A percentile compares a stretch with the other conserved stretches of the same genome.
phyloP scores from a whole-genome alignment of 2,113 vertebrate species.

The Scortum barcoo region DNA sequence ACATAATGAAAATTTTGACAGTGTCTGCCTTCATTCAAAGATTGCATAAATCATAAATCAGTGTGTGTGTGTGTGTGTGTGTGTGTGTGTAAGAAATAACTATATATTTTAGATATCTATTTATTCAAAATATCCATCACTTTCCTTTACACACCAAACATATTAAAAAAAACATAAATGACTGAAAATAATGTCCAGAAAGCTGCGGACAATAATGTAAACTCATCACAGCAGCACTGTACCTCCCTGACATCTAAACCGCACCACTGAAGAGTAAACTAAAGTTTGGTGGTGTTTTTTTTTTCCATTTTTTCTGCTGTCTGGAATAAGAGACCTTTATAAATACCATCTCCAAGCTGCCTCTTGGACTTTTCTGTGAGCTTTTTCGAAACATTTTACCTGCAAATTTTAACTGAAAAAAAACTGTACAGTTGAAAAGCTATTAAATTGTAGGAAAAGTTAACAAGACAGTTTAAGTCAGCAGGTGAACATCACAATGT shows the following conservation, averaged over 20 bases:
- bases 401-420: neutral
- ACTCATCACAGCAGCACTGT: neutral
- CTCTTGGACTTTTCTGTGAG: neutral
- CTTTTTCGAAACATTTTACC: neutral
- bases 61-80: no score
- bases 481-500: neutral
- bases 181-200: neutral
- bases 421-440: neutral
- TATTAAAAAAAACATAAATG: neutral
- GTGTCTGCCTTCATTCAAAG: neutral
- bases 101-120: neutral
- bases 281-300: no score
- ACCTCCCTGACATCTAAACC: neutral
- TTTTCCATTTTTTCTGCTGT: neutral
- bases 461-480: neutral
- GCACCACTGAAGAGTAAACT: neutral
- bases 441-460: neutral
- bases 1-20: neutral
- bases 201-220: neutral
- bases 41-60: neutral
- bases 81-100: neutral
- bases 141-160: neutral
- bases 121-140: neutral
- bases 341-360: neutral
- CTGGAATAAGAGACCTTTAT: neutral